phyloP scores from a whole-genome alignment of 2,888 invertebrate species.

The Mythimna albipuncta region DNA sequence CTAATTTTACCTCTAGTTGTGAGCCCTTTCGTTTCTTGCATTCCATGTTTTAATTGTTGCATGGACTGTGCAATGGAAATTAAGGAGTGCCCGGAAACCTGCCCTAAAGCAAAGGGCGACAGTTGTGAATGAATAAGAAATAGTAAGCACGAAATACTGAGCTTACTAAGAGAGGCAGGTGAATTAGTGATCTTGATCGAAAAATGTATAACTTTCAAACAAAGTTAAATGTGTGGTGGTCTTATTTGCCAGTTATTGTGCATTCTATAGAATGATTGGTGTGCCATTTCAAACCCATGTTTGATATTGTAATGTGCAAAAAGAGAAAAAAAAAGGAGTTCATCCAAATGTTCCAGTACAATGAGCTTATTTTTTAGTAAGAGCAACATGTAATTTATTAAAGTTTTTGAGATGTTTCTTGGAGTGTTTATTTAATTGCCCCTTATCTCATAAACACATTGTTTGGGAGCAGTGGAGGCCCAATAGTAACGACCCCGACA shows the following conservation, averaged over 20 bases:
- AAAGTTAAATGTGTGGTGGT: not conserved
- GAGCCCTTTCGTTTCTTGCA: constrained; percentile 47
- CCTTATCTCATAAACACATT: not conserved
- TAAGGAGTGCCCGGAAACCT: not conserved
- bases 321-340: not conserved
- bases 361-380: constrained; percentile 3
- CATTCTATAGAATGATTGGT: not conserved
- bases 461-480: too few relatives aligned
- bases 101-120: not conserved
- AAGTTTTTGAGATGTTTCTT: constrained; percentile 17
- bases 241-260: not conserved
- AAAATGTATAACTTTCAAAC: not conserved
- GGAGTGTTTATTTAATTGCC: not conserved
- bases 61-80: constrained; percentile 14
- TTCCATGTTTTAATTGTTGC: constrained; percentile 43
- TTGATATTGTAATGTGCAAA: not conserved
- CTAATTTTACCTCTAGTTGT: constrained; percentile 38
- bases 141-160: not conserved
- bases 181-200: not conserved
- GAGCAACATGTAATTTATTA: constrained; percentile 28
- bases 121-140: not conserved
- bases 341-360: not conserved
- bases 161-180: not conserved
- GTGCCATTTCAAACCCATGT: constrained; percentile 4
- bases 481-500: too few relatives aligned